Evolutionary conservation across 2,797 vertebrate genomes (phyloP).

Genomic region (Rhinophrynus dorsalis): DNA sequence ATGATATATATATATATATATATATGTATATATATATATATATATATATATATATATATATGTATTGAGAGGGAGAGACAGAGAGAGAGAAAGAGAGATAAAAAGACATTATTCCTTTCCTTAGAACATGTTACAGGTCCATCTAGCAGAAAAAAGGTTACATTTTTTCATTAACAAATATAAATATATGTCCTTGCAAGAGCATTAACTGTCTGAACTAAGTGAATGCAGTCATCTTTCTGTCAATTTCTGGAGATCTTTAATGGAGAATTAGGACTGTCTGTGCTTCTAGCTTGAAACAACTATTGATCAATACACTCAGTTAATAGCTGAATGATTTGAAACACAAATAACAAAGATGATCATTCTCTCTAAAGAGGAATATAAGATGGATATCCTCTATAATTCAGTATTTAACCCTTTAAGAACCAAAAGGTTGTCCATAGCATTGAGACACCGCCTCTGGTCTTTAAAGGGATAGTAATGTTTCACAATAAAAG

Average conservation of each 20-base stretch:
- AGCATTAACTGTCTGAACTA: conserved; percentile 63
- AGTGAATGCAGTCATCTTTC: conserved; percentile 76
- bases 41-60: too few relatives aligned
- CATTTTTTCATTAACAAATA: conserved; percentile 16
- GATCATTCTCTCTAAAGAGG: conserved; percentile 67
- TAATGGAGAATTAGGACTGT: conserved; percentile 59
- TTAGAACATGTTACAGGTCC: too few relatives aligned
- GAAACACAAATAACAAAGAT: conserved; percentile 75
- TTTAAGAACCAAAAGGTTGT: too few relatives aligned
- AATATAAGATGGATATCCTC: conserved; percentile 60
- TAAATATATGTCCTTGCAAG: conserved; percentile 12
- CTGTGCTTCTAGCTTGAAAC: conserved; percentile 59
- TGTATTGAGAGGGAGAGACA: too few relatives aligned
- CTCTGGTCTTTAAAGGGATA: too few relatives aligned
- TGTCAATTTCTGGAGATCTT: conserved; percentile 72
- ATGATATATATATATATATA: too few relatives aligned
- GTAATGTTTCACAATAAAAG: too few relatives aligned
- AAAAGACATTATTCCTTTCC: too few relatives aligned
- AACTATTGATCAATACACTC: conserved; percentile 75
- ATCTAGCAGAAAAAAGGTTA: not conserved
- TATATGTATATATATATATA: too few relatives aligned
- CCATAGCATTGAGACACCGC: too few relatives aligned
- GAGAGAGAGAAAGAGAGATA: too few relatives aligned
- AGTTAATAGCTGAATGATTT: conserved; percentile 78
- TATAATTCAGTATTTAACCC: too few relatives aligned